These are phyloP conservation scores for Lophura nycthemera DNA, from an alignment of 2,113 vertebrate genomes.

Conservation along the genomic window DNA sequence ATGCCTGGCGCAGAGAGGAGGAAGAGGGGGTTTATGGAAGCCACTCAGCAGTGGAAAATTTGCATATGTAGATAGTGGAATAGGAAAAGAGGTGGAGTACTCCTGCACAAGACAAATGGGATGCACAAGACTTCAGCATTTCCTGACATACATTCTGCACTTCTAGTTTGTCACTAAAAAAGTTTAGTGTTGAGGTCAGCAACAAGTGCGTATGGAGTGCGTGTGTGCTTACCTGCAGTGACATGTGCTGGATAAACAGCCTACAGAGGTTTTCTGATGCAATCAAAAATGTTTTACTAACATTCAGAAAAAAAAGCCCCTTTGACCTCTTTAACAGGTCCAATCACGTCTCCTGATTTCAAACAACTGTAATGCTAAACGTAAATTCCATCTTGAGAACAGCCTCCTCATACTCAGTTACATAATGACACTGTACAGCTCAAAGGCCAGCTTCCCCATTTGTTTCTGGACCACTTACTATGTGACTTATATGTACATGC, in stretches of 20 bases:
- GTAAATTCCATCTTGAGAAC: too few relatives aligned
- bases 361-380: too few relatives aligned
- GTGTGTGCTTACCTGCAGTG: not conserved
- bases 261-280: not conserved
- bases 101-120: slow-evolving; percentile 16
- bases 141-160: not conserved
- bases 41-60: slow-evolving; percentile 56
- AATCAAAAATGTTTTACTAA: not conserved
- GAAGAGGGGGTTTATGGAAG: slow-evolving; percentile 57
- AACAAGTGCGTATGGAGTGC: not conserved
- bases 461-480: too few relatives aligned
- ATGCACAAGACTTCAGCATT: not conserved
- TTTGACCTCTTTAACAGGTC: too few relatives aligned
- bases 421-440: too few relatives aligned
- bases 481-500: too few relatives aligned
- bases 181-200: not conserved
- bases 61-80: slow-evolving; percentile 64
- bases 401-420: too few relatives aligned
- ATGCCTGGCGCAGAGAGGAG: slow-evolving; percentile 64
- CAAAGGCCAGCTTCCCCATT: too few relatives aligned
- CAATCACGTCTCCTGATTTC: too few relatives aligned
- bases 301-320: too few relatives aligned
- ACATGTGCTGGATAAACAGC: rapidly evolving
- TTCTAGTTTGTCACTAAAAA: not conserved
- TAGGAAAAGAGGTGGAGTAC: slow-evolving; percentile 42